Evolutionary conservation across 1,140 invertebrate species (phyloP), one percentile per base, ranked within the genome.

Genomic region (Ephestia elutella): DNA sequence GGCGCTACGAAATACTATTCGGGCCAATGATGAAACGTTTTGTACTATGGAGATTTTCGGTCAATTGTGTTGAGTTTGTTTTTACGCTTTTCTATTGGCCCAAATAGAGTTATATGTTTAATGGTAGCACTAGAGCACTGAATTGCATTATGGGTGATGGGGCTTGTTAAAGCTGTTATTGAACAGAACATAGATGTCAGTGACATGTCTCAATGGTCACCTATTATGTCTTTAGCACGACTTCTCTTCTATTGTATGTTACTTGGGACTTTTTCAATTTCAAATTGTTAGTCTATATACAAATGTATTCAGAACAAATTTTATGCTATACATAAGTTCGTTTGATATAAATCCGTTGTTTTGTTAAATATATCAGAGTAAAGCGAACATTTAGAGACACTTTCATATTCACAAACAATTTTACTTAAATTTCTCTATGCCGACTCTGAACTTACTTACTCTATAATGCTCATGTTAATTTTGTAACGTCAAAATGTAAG

Each of bases 81-180:
- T n/a, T 15, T 21, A 25, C 19, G 13, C n/a, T 17, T 49, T 57
- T 7, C 35, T 44, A 59, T 54, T 59, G 50, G 57, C 28, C 38
- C 38, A 44, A 28, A 49, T 50, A 54, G 56, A 19, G 20, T 61
- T 59, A 49, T 49, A 57, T 62, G 58, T 53, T 64, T 53, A 66
- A 67, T 70, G 71, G 76, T 79, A 75, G 76, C 77, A 86, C 75
- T 76, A 71, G 13, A 44, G 82, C 78, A 82, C 80, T 73, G 60
- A 53, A 54, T 71, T 72, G 70, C 66, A 68, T 75, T 71, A 59
- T 44, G 77, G 82, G 80, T 83, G 81, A 71, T 68, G 82, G 82
- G 79, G 79, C 79, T 82, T 74, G 60, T 63, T 28, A 57, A 57
- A 57, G 21, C 48, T 57, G 56, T 57, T 25, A 7, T 62, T 54